These are phyloP conservation scores for Stenolophus ochropezus DNA, from an alignment of 2,888 invertebrate genomes.

Conservation along the genomic window DNA sequence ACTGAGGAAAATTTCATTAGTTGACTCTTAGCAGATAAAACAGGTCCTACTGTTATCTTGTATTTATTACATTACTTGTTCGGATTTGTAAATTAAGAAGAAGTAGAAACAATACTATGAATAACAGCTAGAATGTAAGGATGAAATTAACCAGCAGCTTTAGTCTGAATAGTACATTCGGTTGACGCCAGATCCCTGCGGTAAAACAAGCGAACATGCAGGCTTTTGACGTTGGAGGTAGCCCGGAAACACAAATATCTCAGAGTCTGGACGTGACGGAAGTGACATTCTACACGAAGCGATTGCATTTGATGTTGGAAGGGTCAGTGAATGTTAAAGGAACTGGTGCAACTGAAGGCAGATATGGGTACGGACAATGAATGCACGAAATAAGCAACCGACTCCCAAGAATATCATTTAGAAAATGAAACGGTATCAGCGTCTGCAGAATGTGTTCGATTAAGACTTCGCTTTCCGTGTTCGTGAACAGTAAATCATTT, in stretches of 20 bases:
- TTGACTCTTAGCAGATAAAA: no score
- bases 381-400: no score
- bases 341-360: neutral
- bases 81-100: no score
- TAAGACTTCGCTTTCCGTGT: slow-evolving; percentile 16
- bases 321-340: neutral
- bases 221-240: neutral
- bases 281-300: neutral
- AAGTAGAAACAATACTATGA: no score
- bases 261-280: neutral
- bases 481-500: slow-evolving; percentile 11
- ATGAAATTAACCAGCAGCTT: no score
- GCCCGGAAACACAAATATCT: neutral
- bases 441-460: neutral
- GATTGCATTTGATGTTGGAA: neutral
- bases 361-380: neutral
- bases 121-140: no score
- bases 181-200: neutral
- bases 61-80: no score
- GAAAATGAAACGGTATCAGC: neutral
- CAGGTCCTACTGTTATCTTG: no score
- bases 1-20: no score
- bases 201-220: neutral
- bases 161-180: neutral
- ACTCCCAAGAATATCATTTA: no score